Evolutionary conservation across 1,140 invertebrate genomes (phyloP).

Genomic region (Neocloeon triangulifer): DNA sequence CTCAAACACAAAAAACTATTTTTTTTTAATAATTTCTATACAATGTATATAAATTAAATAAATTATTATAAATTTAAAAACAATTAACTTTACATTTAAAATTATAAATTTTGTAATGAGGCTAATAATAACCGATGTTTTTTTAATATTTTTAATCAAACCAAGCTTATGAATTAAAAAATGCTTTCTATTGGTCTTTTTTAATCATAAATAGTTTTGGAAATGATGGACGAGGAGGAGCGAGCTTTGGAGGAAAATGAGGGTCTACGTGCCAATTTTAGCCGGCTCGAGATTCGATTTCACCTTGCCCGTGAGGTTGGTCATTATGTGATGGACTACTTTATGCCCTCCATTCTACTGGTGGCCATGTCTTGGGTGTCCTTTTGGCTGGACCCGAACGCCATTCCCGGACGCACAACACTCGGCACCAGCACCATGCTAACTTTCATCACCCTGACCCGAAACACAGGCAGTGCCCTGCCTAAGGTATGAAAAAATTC

Average conservation of each 20-base stretch:
- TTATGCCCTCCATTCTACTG: conserved; percentile 70
- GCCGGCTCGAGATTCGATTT: conserved; percentile 51
- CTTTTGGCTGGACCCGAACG: conserved; percentile 73
- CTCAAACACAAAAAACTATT: too few relatives aligned
- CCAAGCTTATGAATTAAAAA: not conserved
- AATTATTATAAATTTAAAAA: too few relatives aligned
- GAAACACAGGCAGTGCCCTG: too few relatives aligned
- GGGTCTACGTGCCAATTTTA: conserved; percentile 57
- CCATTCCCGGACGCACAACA: conserved; percentile 55
- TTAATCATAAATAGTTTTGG: not conserved
- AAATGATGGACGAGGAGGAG: not conserved
- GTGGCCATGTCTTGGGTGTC: conserved; percentile 78
- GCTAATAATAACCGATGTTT: not conserved
- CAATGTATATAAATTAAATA: too few relatives aligned
- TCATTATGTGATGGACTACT: conserved; percentile 77
- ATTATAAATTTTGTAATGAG: not conserved
- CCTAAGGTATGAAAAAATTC: too few relatives aligned
- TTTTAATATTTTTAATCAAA: not conserved
- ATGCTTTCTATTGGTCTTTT: not conserved
- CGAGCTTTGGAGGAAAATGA: conserved; percentile 6
- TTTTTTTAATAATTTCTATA: too few relatives aligned
- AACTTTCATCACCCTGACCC: conserved; percentile 64
- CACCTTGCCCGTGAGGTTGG: conserved; percentile 57
- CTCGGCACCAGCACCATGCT: conserved; percentile 64
- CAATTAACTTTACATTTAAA: too few relatives aligned